These are phyloP conservation scores for Chrysopilus asiliformis DNA, from an alignment of 2,888 invertebrate genomes.

Conservation along the genomic window DNA sequence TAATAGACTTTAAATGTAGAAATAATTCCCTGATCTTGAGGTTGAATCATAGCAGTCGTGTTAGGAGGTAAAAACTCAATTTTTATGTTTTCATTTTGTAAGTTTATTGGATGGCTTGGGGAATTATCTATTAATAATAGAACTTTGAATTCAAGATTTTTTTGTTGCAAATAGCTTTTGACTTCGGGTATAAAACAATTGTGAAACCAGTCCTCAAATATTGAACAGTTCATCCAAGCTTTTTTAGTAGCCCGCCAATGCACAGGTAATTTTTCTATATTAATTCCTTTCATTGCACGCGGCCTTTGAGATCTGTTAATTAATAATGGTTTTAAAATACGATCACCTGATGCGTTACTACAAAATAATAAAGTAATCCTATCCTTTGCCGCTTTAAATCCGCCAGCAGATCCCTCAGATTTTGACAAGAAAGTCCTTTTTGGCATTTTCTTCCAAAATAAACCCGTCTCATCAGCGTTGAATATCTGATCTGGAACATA, in stretches of 20 bases:
- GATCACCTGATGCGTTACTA: slow-evolving; percentile 21
- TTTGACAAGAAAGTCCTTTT: slow-evolving; percentile 22
- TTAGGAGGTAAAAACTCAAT: slow-evolving; percentile 18
- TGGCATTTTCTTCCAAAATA: slow-evolving; percentile 24
- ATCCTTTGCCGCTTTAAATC: slow-evolving; percentile 21
- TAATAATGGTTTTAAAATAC: slow-evolving; percentile 20
- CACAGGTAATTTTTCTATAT: slow-evolving; percentile 18
- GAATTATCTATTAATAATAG: slow-evolving; percentile 14
- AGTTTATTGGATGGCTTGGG: slow-evolving; percentile 11
- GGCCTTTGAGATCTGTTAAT: slow-evolving; percentile 19
- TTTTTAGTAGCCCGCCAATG: slow-evolving; percentile 21
- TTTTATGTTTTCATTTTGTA: slow-evolving; percentile 16
- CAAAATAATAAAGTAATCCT: slow-evolving; percentile 21
- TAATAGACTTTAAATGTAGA: slow-evolving; percentile 21
- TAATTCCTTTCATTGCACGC: slow-evolving; percentile 19
- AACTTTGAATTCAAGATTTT: slow-evolving; percentile 14
- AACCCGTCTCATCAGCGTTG: slow-evolving; percentile 21
- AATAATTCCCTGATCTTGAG: slow-evolving; percentile 21
- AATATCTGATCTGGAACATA: slow-evolving; percentile 20
- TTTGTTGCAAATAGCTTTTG: slow-evolving; percentile 13
- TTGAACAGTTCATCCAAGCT: slow-evolving; percentile 17
- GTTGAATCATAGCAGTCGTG: slow-evolving; percentile 14
- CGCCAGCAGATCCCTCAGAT: slow-evolving; percentile 20
- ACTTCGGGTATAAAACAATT: slow-evolving; percentile 14
- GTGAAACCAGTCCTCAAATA: slow-evolving; percentile 17